Evolutionary conservation across 1,140 invertebrate genomes (phyloP).

Genomic region (Zaprionus nigranus): DNA sequence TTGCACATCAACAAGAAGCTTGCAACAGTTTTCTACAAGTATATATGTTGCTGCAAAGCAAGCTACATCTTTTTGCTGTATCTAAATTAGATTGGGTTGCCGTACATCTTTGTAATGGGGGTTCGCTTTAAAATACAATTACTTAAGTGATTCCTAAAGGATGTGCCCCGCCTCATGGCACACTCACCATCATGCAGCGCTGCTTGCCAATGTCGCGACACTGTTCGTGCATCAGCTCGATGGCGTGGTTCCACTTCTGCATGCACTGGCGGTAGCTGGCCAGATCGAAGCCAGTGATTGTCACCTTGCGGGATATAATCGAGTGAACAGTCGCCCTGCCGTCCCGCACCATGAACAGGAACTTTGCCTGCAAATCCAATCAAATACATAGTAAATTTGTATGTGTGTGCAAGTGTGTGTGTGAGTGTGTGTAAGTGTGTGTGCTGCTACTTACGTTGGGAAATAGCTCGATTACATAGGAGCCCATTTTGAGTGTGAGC

Average conservation of each 20-base stretch:
- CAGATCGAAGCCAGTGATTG: constrained; percentile 98
- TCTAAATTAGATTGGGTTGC: not conserved
- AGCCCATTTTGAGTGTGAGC: constrained; percentile 97
- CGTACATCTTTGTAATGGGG: not conserved
- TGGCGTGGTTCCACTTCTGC: constrained; percentile 98
- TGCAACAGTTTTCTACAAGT: too few relatives aligned
- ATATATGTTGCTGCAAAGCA: too few relatives aligned
- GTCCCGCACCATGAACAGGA: constrained; percentile 99
- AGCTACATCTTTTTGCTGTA: not conserved
- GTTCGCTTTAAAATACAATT: constrained; percentile 1
- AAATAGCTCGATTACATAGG: constrained; percentile 91
- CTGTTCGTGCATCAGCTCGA: constrained; percentile 97
- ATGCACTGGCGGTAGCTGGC: constrained; percentile 96
- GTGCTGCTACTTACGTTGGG: constrained; percentile 86
- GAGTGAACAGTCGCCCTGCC: constrained; percentile 99
- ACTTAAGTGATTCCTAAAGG: not conserved
- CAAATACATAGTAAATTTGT: constrained; percentile 84
- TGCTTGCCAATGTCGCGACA: constrained; percentile 94
- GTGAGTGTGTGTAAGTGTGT: not conserved
- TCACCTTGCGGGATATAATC: constrained; percentile 98
- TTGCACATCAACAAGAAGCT: too few relatives aligned
- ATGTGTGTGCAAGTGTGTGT: constrained; percentile 1
- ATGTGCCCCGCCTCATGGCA: not conserved
- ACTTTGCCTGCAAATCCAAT: constrained; percentile 90
- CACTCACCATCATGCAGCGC: constrained; percentile 92